Base-by-base conservation (phyloP, 2,888 invertebrate genomes). In the Elysia crispata region DNA sequence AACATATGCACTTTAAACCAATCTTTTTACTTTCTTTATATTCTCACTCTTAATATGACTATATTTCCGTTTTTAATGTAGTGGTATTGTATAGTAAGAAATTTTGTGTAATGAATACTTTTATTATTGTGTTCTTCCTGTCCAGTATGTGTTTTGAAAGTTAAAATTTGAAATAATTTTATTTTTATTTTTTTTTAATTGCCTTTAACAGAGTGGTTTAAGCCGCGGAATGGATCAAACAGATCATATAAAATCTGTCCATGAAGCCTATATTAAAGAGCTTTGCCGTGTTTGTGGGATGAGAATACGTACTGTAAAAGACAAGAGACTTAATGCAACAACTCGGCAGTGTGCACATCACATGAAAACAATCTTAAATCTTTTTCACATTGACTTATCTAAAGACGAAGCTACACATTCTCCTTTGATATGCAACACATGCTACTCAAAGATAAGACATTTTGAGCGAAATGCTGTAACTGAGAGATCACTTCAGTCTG, bases 291-390 rank as follows among this genome's bases (percentile, higher is more conserved):
- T 66, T 25, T 66, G 66, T 66, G 66, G 66, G 28, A 18, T 66
- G 18, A 25, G 66, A 25, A 13, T 25, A 66, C 13, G 30, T 13
- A 66, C 23, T 6, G 6, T 13, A 28, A 30, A 18, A 18, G 28
- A 66, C 11, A 66, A 66, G 30, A 30, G 60, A 5, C 28, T 11
- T 20, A 66, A 25, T 13, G 25, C 11, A 66, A 11, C 23, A 11
- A 25, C 66, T 13, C n/a, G 66, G 66, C 13, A 66, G 25, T 66
- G 66, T 66, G 28, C 25, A 30, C 66, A 66, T 66, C 66, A 66
- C 25, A 28, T 30, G 18, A 66, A 28, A 66, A 28, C 23, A 13
- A 66, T 28, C 25, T 5, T 18, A 28, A 66, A 66, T 28, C 13
- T 66, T 1, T 66, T 66, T 25, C 66, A 66, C 28, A 66, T 66